These are phyloP conservation scores for Conomelus anceps DNA, from an alignment of 2,888 invertebrate genomes.

Conservation along the genomic window DNA sequence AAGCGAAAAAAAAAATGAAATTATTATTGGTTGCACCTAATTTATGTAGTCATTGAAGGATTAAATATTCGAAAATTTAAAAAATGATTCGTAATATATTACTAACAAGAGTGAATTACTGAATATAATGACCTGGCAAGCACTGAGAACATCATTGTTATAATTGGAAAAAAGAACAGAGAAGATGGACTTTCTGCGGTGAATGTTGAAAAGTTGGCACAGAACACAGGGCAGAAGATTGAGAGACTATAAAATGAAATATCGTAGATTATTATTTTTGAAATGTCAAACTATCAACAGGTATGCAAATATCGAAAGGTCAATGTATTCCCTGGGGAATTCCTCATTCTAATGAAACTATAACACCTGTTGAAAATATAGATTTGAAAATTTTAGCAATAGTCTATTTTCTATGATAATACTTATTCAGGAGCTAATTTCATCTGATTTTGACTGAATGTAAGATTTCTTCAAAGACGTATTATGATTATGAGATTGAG, in stretches of 20 bases:
- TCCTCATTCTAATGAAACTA: not conserved
- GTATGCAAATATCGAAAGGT: not conserved
- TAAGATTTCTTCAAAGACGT: too few relatives aligned
- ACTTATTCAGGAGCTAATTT: too few relatives aligned
- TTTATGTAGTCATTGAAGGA: too few relatives aligned
- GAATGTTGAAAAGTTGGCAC: not conserved
- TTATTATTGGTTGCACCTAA: too few relatives aligned
- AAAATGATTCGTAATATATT: too few relatives aligned
- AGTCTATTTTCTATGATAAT: too few relatives aligned
- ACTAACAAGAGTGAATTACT: too few relatives aligned
- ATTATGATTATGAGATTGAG: too few relatives aligned
- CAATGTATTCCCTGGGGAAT: not conserved
- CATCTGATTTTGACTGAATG: not conserved
- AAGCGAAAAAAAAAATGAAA: too few relatives aligned
- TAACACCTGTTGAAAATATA: not conserved
- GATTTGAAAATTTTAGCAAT: not conserved
- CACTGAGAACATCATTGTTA: too few relatives aligned
- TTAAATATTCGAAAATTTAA: too few relatives aligned
- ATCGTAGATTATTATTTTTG: constrained; percentile 1
- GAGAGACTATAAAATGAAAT: not conserved
- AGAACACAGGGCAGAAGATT: not conserved
- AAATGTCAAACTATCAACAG: not conserved
- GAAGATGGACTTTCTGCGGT: not conserved
- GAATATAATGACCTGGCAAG: too few relatives aligned
- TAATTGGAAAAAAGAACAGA: not conserved